These are phyloP conservation scores for Melinaea menophilus DNA, from an alignment of 2,888 invertebrate genomes.

Conservation along the genomic window DNA sequence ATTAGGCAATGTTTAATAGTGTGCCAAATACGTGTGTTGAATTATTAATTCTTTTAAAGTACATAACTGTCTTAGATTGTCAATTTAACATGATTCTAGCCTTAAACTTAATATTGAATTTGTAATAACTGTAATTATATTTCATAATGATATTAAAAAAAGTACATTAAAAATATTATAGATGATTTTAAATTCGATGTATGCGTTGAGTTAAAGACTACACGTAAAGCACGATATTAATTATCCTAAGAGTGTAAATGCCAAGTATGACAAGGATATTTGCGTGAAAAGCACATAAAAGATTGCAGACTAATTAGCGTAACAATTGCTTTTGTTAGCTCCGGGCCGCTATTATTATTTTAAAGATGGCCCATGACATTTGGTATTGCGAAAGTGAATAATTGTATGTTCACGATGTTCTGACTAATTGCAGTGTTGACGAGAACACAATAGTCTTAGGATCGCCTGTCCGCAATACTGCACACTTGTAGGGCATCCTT, in stretches of 20 bases:
- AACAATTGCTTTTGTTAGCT: constrained; percentile 38
- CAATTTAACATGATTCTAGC: no score
- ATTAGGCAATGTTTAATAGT: constrained; percentile 6
- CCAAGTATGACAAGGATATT: constrained; percentile 23
- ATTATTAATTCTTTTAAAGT: background rate
- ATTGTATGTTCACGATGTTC: constrained; percentile 39
- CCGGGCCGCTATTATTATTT: constrained; percentile 31
- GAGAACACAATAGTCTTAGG: constrained; percentile 12
- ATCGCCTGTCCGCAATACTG: constrained; percentile 17
- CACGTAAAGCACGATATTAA: background rate
- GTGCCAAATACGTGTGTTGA: background rate
- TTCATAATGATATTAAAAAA: no score
- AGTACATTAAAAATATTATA: no score
- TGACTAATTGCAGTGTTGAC: constrained; percentile 23
- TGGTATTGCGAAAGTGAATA: constrained; percentile 34
- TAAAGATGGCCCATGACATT: constrained; percentile 37
- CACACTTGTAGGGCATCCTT: constrained; percentile 45
- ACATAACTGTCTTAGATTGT: no score
- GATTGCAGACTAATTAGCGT: constrained; percentile 35
- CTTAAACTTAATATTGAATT: no score
- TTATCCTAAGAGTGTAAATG: background rate
- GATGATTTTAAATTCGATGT: background rate
- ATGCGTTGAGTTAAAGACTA: background rate
- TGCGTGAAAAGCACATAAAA: constrained; percentile 31
- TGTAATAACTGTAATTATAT: no score